phyloP scores from a whole-genome alignment of 2,113 vertebrate species.

The Pyxicephalus adspersus region DNA sequence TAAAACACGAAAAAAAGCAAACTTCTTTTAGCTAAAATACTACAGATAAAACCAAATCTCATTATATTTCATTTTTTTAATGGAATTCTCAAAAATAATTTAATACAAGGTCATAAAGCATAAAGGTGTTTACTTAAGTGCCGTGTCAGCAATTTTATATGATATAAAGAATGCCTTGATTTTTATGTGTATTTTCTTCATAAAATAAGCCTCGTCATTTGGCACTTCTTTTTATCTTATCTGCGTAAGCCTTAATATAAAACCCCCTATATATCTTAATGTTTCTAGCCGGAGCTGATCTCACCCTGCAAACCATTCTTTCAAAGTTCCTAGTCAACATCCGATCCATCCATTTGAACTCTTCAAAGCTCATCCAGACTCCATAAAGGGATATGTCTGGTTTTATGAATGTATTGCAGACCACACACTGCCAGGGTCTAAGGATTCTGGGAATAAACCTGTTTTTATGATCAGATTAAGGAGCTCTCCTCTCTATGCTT shows the following conservation, averaged over 20 bases:
- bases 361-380: conserved; percentile 61
- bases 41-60: neutral
- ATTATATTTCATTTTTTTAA: neutral
- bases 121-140: conserved; percentile 13
- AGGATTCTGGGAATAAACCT: conserved; percentile 41
- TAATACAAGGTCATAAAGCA: neutral
- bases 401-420: conserved; percentile 43
- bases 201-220: conserved; percentile 5
- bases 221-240: conserved; percentile 21
- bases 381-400: conserved; percentile 9
- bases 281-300: conserved; percentile 1
- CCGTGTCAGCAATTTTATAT: neutral
- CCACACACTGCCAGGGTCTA: conserved; percentile 45
- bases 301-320: neutral
- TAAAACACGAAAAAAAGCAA: no score
- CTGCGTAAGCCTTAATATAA: conserved; percentile 31
- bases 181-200: neutral
- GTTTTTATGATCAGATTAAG: conserved; percentile 47
- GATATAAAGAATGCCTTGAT: conserved; percentile 13
- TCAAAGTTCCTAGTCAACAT: conserved; percentile 5
- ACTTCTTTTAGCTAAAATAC: no score
- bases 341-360: conserved; percentile 25
- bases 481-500: conserved; percentile 31
- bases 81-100: neutral
- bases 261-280: neutral